Percentiles rank a stretch among this genome's conserved stretches.
phyloP scores from a whole-genome alignment of 2,113 vertebrate species.

The Mustela lutreola region DNA sequence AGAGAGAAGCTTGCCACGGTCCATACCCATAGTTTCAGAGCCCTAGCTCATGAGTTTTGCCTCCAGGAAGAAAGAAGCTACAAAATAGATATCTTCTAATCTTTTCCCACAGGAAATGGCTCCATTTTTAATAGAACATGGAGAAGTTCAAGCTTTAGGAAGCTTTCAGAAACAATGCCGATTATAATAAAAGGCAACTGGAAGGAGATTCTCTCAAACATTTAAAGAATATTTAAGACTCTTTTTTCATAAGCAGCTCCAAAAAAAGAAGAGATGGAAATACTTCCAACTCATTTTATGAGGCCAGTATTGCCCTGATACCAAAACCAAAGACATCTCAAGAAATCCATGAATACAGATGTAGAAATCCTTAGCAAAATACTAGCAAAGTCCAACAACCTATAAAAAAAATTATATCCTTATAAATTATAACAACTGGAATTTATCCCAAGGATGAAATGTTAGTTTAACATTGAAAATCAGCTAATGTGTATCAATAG shows the following conservation, averaged over 20 bases:
- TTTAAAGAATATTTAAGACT: background rate
- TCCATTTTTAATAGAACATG: background rate
- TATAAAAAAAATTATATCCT: background rate
- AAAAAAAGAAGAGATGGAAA: background rate
- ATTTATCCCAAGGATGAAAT: background rate
- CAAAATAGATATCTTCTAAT: background rate
- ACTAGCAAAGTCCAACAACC: background rate
- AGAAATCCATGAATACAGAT: background rate
- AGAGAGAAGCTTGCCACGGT: background rate
- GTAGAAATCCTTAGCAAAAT: background rate
- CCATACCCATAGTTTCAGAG: background rate
- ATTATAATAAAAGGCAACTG: background rate
- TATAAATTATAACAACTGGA: background rate
- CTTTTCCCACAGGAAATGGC: background rate
- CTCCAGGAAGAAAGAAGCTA: background rate
- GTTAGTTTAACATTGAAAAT: background rate
- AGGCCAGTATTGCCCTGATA: background rate
- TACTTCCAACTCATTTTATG: background rate
- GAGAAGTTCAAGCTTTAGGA: background rate
- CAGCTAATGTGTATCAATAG: background rate
- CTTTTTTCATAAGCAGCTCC: background rate
- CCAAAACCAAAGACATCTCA: background rate
- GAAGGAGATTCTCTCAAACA: background rate
- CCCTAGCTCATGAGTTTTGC: background rate
- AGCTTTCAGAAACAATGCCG: background rate